Conservation (phyloP, 1,140 invertebrate genomes). For the Drosophila quadrilineata region DNA sequence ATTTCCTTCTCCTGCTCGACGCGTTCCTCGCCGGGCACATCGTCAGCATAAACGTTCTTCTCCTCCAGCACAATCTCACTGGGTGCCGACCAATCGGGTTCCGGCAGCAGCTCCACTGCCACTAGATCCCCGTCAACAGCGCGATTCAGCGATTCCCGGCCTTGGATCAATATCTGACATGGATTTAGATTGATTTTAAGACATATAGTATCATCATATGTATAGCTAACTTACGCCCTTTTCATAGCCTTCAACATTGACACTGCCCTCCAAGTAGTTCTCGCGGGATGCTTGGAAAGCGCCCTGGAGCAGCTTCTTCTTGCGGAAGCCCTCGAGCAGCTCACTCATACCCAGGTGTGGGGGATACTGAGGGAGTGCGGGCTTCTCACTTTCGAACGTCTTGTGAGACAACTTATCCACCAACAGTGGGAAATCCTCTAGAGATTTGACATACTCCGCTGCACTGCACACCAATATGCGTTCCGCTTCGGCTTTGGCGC, state of each 20-base stretch:
- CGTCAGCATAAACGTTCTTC: slow-evolving; percentile 87
- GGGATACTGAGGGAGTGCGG: slow-evolving; percentile 89
- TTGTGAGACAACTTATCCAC: slow-evolving; percentile 90
- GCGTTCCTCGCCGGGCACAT: slow-evolving; percentile 84
- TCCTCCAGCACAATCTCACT: slow-evolving; percentile 93
- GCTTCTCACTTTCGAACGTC: slow-evolving; percentile 85
- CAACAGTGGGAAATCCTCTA: slow-evolving; percentile 85
- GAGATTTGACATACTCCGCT: slow-evolving; percentile 87
- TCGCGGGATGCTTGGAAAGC: slow-evolving; percentile 92
- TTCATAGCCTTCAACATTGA: slow-evolving; percentile 89
- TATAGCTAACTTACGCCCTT: slow-evolving; percentile 85
- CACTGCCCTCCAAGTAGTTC: slow-evolving; percentile 97
- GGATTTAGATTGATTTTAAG: not conserved
- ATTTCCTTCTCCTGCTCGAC: slow-evolving; percentile 58
- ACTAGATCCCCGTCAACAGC: slow-evolving; percentile 98
- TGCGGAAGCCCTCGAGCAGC: slow-evolving; percentile 90
- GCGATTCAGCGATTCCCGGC: slow-evolving; percentile 92
- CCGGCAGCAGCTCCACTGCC: slow-evolving; percentile 94
- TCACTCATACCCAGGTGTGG: slow-evolving; percentile 91
- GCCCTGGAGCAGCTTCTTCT: slow-evolving; percentile 91
- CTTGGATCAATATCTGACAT: slow-evolving; percentile 93
- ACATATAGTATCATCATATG: too few species aligned
- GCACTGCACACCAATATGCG: slow-evolving; percentile 86
- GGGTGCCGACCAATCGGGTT: slow-evolving; percentile 94
- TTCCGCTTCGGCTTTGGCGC: slow-evolving; percentile 86